Evolutionary conservation across 2,797 vertebrate genomes (phyloP), one percentile per base, ranked within the genome.

Genomic region (Malurus splendens): DNA sequence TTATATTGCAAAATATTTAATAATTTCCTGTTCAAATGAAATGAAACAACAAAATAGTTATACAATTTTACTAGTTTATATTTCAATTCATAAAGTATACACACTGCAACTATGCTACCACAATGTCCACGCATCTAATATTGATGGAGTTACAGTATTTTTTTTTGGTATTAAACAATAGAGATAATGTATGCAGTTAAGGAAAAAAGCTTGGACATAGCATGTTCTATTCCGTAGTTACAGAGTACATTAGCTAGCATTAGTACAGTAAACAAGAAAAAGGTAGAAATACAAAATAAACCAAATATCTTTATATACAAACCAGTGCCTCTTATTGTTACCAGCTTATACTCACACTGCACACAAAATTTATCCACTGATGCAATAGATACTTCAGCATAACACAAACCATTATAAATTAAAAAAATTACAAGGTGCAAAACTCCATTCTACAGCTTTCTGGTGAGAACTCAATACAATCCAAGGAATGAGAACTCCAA

Each of bases 51-150:
- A 91, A 92, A 96, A 95, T 72, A 96, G 94, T 95, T 95, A 96
- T 96, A 97, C 94, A 97, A 95, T 96, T 97, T 97, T 97, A 98
- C 96, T 97, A 92, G 96, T 97, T 99, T 99, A 99, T 99, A 98
- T 98, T 98, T 98, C 98, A 98, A 96, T 97, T 97, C 97, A 98
- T 98, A 97, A 98, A 97, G 97, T 98, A 97, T 98, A 98, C 98
- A 99, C 98, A 98, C 98, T 97, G 98, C 97, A 97, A 97, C 98
- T 99, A 99, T 96, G 98, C 98, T 98, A 99, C 97, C 97, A 99
- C 98, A 98, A 98, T 96, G 96, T 98, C 97, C 98, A 99, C 98
- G 97, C 97, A 93, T 96, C 97, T 97, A 98, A 98, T 97, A 97
- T 96, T 96, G 96, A 98, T 98, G 97, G 97, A 98, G 97, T 98